phyloP scores from a whole-genome alignment of 2,888 invertebrate species.

The Nasonovia ribisnigri region DNA sequence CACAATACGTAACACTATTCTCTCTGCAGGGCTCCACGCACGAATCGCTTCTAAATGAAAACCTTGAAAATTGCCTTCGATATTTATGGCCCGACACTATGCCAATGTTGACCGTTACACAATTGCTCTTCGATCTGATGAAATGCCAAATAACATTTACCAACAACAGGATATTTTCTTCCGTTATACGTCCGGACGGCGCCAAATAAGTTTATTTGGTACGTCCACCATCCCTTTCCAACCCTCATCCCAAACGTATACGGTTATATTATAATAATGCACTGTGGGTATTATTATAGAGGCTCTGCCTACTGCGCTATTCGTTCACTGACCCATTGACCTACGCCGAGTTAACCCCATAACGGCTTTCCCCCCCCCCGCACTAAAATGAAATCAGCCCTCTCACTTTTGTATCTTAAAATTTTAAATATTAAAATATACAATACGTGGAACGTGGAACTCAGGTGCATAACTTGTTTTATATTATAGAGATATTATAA shows the following conservation, averaged over 20 bases:
- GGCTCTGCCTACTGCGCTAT: neutral
- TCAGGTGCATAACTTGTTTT: too few relatives aligned
- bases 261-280: neutral
- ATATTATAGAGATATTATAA: neutral
- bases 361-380: too few relatives aligned
- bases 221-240: neutral
- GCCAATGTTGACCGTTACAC: constrained; percentile 13
- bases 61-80: neutral
- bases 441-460: neutral
- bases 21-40: neutral
- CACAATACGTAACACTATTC: neutral
- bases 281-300: neutral
- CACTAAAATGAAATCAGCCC: too few relatives aligned
- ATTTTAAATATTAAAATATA: neutral
- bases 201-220: constrained; percentile 39
- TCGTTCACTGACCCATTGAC: neutral
- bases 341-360: too few relatives aligned
- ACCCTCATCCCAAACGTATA: neutral
- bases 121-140: constrained; percentile 29
- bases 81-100: constrained; percentile 21
- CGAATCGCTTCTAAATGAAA: constrained; percentile 6
- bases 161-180: constrained; percentile 21
- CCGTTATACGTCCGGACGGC: neutral
- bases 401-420: neutral
- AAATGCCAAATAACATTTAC: constrained; percentile 50